A percentile compares a stretch with the other conserved stretches of the same genome.
Conservation (phyloP, 2,797 vertebrate genomes). For the Spheniscus humboldti region DNA sequence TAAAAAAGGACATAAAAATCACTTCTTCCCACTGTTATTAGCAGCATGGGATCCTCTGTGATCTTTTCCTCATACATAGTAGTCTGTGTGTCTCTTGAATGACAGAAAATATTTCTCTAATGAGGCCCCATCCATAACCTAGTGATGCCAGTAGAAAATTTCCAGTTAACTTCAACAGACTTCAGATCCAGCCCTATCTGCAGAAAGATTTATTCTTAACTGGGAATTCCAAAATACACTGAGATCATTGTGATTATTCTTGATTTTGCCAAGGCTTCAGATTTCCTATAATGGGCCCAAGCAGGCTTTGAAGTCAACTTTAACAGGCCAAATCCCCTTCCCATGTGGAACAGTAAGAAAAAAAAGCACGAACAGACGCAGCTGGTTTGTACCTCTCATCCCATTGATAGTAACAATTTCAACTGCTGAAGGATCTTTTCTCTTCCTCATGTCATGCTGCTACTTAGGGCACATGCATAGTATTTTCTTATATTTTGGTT, state of each 20-base stretch:
- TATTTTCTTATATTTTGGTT: slow-evolving; percentile 46
- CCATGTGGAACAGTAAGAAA: not conserved
- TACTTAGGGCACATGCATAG: not conserved
- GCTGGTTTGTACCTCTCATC: not conserved
- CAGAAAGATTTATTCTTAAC: not conserved
- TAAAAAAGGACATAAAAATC: not conserved
- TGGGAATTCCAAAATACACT: not conserved
- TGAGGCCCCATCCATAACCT: not conserved
- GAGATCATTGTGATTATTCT: not conserved
- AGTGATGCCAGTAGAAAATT: not conserved
- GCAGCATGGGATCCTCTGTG: not conserved
- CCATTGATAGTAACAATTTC: not conserved
- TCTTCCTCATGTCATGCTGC: not conserved
- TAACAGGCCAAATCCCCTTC: not conserved
- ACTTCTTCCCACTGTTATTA: not conserved
- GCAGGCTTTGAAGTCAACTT: not conserved
- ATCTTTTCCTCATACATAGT: not conserved
- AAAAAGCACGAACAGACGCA: not conserved
- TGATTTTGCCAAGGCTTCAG: not conserved
- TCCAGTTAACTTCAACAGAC: not conserved
- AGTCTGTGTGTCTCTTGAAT: not conserved
- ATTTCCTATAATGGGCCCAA: not conserved
- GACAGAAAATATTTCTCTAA: not conserved
- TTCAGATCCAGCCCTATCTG: not conserved
- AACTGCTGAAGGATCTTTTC: not conserved